Conservation (phyloP, 1,140 invertebrate genomes). For the Euwallacea similis region DNA sequence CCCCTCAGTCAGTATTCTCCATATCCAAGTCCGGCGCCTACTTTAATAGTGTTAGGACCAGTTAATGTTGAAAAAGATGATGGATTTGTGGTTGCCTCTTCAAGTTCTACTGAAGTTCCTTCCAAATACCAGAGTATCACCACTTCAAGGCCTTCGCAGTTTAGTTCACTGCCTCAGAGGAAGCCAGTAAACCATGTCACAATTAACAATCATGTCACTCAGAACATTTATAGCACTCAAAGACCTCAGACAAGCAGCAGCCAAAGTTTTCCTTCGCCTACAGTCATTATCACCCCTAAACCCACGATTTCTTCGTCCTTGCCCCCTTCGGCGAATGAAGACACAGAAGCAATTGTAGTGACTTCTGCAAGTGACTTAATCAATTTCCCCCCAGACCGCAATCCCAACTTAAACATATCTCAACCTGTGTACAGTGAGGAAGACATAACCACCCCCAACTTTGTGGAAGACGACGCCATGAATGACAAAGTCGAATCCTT, state of each 20-base stretch:
- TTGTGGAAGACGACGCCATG: constrained; percentile 72
- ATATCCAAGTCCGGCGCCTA: constrained; percentile 65
- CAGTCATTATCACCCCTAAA: constrained; percentile 64
- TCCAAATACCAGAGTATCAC: neutral
- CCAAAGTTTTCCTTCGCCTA: constrained; percentile 56
- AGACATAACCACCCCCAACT: constrained; percentile 67
- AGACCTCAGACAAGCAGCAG: constrained; percentile 33
- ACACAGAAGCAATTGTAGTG: constrained; percentile 37
- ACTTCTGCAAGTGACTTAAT: constrained; percentile 68
- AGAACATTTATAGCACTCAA: constrained; percentile 55
- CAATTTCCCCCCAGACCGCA: constrained; percentile 81
- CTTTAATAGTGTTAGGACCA: constrained; percentile 70
- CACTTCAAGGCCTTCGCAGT: constrained; percentile 44
- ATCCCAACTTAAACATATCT: constrained; percentile 76
- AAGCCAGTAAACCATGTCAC: constrained; percentile 56
- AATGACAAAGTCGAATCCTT: constrained; percentile 79
- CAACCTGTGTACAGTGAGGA: constrained; percentile 57
- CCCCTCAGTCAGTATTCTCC: constrained; percentile 38
- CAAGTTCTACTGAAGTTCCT: neutral
- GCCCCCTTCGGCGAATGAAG: constrained; percentile 37
- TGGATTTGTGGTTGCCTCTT: constrained; percentile 3
- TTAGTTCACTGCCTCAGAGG: constrained; percentile 47
- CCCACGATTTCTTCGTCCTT: constrained; percentile 56
- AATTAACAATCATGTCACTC: constrained; percentile 61
- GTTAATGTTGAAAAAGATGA: constrained; percentile 45